phyloP scores from a whole-genome alignment of 2,113 vertebrate genomes.

The Galemys pyrenaicus region DNA sequence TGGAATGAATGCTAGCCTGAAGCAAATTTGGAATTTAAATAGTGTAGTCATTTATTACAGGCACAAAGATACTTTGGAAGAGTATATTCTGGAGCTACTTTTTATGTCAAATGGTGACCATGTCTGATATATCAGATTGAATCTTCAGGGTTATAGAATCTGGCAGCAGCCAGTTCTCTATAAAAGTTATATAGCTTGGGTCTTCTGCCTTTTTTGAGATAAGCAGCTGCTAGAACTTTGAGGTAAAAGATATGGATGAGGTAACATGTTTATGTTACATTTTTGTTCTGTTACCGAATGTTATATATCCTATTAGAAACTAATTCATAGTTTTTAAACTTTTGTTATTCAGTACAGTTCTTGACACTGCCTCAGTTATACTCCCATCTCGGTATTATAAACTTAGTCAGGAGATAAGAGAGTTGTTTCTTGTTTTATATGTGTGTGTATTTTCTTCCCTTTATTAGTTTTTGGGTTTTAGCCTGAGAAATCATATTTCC shows the following conservation, averaged over 20 bases:
- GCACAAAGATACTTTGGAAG: slow-evolving; percentile 34
- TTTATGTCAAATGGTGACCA: neutral
- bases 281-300: neutral
- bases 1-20: slow-evolving; percentile 32
- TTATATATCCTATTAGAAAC: slow-evolving; percentile 18
- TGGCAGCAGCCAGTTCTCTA: neutral
- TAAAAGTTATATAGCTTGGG: neutral
- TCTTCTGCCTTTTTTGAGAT: slow-evolving; percentile 25
- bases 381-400: neutral
- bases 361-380: neutral
- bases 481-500: neutral
- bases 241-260: neutral
- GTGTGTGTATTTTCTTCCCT: neutral
- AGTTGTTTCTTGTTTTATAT: neutral
- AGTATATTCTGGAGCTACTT: neutral
- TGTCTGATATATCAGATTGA: neutral
- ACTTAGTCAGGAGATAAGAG: neutral
- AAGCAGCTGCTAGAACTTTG: slow-evolving; percentile 6
- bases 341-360: neutral
- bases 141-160: neutral
- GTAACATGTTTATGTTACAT: no score
- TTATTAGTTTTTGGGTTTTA: slow-evolving; percentile 33
- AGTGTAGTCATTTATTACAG: slow-evolving; percentile 35
- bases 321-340: neutral
- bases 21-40: slow-evolving; percentile 55